These are phyloP conservation scores for Gnatocerus cornutus DNA, from an alignment of 2,888 invertebrate genomes.

Conservation along the genomic window DNA sequence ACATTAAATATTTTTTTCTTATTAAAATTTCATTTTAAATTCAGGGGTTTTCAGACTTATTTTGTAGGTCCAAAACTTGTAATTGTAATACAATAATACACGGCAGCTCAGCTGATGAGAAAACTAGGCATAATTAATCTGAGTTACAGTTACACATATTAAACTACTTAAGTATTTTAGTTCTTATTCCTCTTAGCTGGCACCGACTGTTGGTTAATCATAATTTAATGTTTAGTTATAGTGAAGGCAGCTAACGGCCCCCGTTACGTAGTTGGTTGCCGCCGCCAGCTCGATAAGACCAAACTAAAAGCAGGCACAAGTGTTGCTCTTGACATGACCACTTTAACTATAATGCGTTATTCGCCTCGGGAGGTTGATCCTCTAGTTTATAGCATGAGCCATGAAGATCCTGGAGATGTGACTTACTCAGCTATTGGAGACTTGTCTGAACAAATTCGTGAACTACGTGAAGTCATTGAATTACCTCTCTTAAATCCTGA, in stretches of 20 bases:
- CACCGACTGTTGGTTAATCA: too few relatives aligned
- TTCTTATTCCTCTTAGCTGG: too few relatives aligned
- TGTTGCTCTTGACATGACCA: slow-evolving; percentile 99
- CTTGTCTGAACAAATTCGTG: slow-evolving; percentile 97
- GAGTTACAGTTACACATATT: too few relatives aligned
- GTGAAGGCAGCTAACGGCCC: slow-evolving; percentile 99
- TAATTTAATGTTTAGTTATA: slow-evolving; percentile 80
- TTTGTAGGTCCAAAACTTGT: too few relatives aligned
- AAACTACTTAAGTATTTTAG: too few relatives aligned
- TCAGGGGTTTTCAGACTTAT: too few relatives aligned
- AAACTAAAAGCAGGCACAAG: slow-evolving; percentile 97
- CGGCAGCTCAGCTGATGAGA: too few relatives aligned
- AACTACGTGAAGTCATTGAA: slow-evolving; percentile 98
- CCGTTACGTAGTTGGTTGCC: slow-evolving; percentile 98
- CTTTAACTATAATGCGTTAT: slow-evolving; percentile 98
- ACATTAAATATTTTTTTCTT: too few relatives aligned
- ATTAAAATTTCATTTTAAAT: too few relatives aligned
- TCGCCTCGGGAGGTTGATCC: slow-evolving; percentile 98
- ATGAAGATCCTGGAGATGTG: slow-evolving; percentile 98
- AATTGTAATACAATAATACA: too few relatives aligned
- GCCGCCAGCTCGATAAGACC: slow-evolving; percentile 95
- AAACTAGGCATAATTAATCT: too few relatives aligned
- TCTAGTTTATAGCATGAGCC: slow-evolving; percentile 99
- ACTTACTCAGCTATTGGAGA: slow-evolving; percentile 98
- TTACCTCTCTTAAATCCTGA: slow-evolving; percentile 97